These are phyloP conservation scores for Anastrepha obliqua DNA, from an alignment of 1,140 invertebrate genomes.

Conservation along the genomic window DNA sequence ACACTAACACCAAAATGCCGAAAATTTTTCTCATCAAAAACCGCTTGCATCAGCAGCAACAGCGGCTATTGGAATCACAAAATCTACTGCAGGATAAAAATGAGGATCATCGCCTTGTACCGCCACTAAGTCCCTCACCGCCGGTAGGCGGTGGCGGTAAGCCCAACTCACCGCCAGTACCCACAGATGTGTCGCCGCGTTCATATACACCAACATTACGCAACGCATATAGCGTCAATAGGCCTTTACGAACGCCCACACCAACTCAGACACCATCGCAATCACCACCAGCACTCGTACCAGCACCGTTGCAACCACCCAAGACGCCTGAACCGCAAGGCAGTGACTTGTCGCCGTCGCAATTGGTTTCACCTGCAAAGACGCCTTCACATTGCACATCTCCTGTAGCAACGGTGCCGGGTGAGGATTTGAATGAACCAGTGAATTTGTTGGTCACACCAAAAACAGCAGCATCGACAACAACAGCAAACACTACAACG, in stretches of 20 bases:
- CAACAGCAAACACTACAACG: background rate
- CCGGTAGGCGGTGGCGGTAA: constrained; percentile 22
- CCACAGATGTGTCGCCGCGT: background rate
- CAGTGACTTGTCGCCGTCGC: background rate
- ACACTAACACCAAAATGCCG: constrained; percentile 80
- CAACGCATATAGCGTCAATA: background rate
- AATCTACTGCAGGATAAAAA: constrained; percentile 79
- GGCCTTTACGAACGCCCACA: background rate
- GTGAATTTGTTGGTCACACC: constrained; percentile 9
- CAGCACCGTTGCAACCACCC: constrained; percentile 57
- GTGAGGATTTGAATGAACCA: background rate
- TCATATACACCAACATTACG: constrained; percentile 13
- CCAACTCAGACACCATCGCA: constrained; percentile 55
- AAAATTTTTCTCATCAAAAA: constrained; percentile 93
- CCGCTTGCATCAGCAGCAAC: constrained; percentile 90
- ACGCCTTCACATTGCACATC: background rate
- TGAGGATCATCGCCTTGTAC: constrained; percentile 73
- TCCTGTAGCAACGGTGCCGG: constrained; percentile 7
- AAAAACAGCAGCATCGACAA: background rate
- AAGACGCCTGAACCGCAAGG: constrained; percentile 73
- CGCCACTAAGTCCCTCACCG: constrained; percentile 70
- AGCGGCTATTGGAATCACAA: constrained; percentile 85
- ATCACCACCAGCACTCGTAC: constrained; percentile 56
- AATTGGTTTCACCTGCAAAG: background rate
- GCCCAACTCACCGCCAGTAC: background rate